These are phyloP conservation scores for Sebastolobus altivelis DNA, from an alignment of 2,797 vertebrate genomes.

Conservation along the genomic window DNA sequence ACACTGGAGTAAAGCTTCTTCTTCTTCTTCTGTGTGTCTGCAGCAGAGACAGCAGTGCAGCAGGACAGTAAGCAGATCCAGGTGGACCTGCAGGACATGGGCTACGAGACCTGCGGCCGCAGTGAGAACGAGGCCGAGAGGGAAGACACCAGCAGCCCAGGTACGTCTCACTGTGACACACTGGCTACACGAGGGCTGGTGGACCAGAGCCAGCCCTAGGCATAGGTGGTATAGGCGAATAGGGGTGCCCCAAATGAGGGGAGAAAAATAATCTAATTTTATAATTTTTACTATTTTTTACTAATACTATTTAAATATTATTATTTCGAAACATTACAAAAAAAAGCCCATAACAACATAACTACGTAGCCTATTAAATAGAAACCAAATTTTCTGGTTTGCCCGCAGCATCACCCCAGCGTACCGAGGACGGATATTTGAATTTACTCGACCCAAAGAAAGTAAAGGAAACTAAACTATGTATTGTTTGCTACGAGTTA, in stretches of 20 bases:
- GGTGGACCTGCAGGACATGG: conserved; percentile 94
- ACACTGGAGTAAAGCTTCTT: neutral
- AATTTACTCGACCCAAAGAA: neutral
- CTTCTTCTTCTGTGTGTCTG: conserved; percentile 4
- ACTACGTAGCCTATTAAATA: no score
- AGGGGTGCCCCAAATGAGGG: neutral
- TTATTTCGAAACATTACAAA: neutral
- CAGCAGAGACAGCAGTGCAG: conserved; percentile 88
- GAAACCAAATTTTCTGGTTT: no score
- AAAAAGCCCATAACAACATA: no score
- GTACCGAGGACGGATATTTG: no score
- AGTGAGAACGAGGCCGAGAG: conserved; percentile 95
- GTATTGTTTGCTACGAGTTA: neutral
- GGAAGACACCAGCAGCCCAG: conserved; percentile 93
- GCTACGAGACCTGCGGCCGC: conserved; percentile 95
- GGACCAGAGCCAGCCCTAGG: neutral
- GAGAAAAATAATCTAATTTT: neutral
- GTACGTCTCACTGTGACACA: conserved; percentile 62
- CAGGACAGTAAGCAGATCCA: conserved; percentile 92
- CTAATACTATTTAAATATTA: neutral
- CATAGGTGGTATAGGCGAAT: no score
- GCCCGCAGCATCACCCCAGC: no score
- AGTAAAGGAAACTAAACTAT: neutral
- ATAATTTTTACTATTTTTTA: neutral
- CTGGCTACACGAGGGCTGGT: neutral